Percentiles rank a stretch among this genome's conserved stretches.
Conservation (phyloP, 2,797 vertebrate genomes). For the Sebastolobus alascanus region DNA sequence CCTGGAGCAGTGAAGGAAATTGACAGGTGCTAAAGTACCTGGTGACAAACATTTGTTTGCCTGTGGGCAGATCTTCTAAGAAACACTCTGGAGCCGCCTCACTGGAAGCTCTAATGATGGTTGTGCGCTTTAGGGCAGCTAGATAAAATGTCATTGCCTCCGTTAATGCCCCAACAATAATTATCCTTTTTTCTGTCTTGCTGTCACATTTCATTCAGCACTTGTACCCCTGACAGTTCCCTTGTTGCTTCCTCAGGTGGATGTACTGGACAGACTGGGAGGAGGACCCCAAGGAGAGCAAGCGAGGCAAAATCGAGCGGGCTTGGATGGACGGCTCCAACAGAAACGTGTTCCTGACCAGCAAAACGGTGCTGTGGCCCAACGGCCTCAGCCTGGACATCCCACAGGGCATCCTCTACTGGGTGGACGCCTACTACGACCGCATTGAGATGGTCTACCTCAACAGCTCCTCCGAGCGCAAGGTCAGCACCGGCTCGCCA, state of each 20-base stretch:
- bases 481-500: slow-evolving; percentile 80
- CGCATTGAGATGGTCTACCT: slow-evolving; percentile 96
- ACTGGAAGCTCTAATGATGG: slow-evolving; percentile 5
- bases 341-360: slow-evolving; percentile 93
- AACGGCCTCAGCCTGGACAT: slow-evolving; percentile 97
- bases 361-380: slow-evolving; percentile 97
- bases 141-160: slow-evolving; percentile 20
- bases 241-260: slow-evolving; percentile 84
- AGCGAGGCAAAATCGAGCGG: slow-evolving; percentile 94
- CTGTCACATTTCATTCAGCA: neutral
- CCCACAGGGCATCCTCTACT: slow-evolving; percentile 93
- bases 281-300: slow-evolving; percentile 97
- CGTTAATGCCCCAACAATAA: slow-evolving; percentile 6
- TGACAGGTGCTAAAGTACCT: slow-evolving; percentile 44
- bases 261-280: slow-evolving; percentile 99
- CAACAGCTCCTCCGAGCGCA: slow-evolving; percentile 92
- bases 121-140: slow-evolving; percentile 12
- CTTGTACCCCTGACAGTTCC: neutral
- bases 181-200: neutral
- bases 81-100: slow-evolving; percentile 6
- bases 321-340: slow-evolving; percentile 99
- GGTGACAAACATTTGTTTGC: slow-evolving; percentile 29
- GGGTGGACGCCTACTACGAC: slow-evolving; percentile 98
- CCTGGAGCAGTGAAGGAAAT: slow-evolving; percentile 35
- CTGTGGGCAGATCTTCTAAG: slow-evolving; percentile 34